Base-by-base conservation (phyloP, 2,113 vertebrate species). In the Athene cunicularia region DNA sequence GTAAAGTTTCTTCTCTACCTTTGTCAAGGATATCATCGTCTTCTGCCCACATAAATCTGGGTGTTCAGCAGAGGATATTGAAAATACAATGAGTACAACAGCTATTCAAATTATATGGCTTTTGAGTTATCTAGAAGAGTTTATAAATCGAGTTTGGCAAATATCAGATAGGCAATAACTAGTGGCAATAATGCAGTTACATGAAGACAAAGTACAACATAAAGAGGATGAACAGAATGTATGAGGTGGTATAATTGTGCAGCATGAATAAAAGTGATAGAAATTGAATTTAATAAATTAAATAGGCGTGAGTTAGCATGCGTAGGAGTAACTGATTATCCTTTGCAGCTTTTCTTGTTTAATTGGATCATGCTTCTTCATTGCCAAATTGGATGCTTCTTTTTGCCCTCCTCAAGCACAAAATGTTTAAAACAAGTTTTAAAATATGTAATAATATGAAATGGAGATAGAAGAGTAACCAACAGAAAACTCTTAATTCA, bases 261-360 rank as follows among this genome's bases (percentile, higher is more conserved):
- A 90, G 58, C 19, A 43, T 1, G 59, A 93, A 93, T 83, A 92
- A 88, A 93, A 21, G 59, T 62, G 80, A 35, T 52, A 79, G 52
- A 92, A 92, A 94, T 74, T 66, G 71, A 94, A 85, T 77, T 93
- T 85, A 91, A 11, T 85, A 76, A 89, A 63, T 70, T 74, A 93
- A 92, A 96, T 60, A 37, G 43, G 62, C 2, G 0, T n/a, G 71
- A 95, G 49, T 43, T 88, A 80, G 55, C 60, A 45, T 24, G 64
- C 0, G 14, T 67, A 52, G 80, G 92, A 92, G 88, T 74, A 95
- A 84, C 47, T 71, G 73, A 80, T 60, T 82, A 73, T 41, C 76
- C 55, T 80, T 93, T 97, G 76, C 55, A 73, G 72, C 71, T 63
- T 76, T 72, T 94, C n/a, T 50, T 33, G 91, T 94, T 86, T 80